These are phyloP conservation scores for Nudaria mundana DNA, from an alignment of 2,888 invertebrate genomes.

Conservation along the genomic window DNA sequence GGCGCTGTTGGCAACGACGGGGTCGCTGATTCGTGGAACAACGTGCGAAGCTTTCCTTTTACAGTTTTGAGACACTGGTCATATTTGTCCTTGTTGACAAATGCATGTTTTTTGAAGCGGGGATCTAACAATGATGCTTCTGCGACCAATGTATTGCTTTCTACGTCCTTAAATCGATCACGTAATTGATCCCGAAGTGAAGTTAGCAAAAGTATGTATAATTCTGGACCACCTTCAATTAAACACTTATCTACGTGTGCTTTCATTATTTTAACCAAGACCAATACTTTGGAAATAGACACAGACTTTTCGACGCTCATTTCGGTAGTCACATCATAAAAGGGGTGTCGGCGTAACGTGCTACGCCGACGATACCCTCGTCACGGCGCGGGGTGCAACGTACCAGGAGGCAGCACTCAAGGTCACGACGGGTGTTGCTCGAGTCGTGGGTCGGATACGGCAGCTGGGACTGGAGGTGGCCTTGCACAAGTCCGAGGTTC, in stretches of 20 bases:
- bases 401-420: no score
- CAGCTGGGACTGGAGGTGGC: no score
- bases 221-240: background rate
- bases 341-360: no score
- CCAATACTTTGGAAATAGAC: no score
- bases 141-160: constrained; percentile 5
- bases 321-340: no score
- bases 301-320: no score
- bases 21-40: constrained; percentile 3
- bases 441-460: no score
- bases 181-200: constrained; percentile 8
- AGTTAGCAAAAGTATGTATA: constrained; percentile 1
- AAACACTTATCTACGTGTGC: background rate
- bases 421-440: no score
- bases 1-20: constrained; percentile 1
- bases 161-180: constrained; percentile 13
- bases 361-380: no score
- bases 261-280: no score
- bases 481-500: no score
- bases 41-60: constrained; percentile 8
- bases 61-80: constrained; percentile 7
- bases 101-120: constrained; percentile 22
- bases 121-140: constrained; percentile 20
- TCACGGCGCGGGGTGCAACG: no score
- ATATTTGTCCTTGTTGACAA: constrained; percentile 11